phyloP scores from a whole-genome alignment of 1,140 invertebrate genomes.

The Plectus sambesii region DNA sequence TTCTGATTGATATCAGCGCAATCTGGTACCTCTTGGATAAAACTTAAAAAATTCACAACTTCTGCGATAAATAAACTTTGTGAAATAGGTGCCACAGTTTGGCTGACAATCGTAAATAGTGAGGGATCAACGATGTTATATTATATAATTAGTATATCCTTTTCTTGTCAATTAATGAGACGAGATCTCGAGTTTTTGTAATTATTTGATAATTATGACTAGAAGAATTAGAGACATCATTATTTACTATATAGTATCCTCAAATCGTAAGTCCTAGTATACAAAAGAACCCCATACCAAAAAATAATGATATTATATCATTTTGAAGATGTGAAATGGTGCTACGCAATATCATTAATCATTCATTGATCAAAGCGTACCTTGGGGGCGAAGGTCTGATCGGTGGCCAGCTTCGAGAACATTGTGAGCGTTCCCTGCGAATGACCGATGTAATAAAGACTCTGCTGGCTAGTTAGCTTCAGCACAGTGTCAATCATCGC shows the following conservation, averaged over 20 bases:
- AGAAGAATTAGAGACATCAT: too few species aligned
- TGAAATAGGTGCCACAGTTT: neutral
- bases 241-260: too few species aligned
- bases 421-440: conserved; percentile 50
- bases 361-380: too few species aligned
- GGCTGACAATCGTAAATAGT: too few species aligned
- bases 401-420: conserved; percentile 45
- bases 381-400: conserved; percentile 20
- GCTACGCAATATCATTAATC: neutral
- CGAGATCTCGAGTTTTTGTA: too few species aligned
- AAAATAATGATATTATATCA: too few species aligned
- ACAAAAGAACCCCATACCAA: too few species aligned
- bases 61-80: neutral
- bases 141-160: too few species aligned
- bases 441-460: conserved; percentile 49
- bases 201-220: too few species aligned
- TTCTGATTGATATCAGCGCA: neutral
- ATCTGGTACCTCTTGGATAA: neutral
- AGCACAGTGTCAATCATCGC: conserved; percentile 58
- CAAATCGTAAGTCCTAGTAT: too few species aligned
- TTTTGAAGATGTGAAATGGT: conserved; percentile 23
- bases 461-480: conserved; percentile 41
- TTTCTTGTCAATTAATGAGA: too few species aligned
- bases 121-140: too few species aligned
- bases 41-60: neutral